Evolutionary conservation across 2,888 invertebrate species (phyloP), one percentile per base, ranked within the genome.

Genomic region (Ypsolopha sequella): DNA sequence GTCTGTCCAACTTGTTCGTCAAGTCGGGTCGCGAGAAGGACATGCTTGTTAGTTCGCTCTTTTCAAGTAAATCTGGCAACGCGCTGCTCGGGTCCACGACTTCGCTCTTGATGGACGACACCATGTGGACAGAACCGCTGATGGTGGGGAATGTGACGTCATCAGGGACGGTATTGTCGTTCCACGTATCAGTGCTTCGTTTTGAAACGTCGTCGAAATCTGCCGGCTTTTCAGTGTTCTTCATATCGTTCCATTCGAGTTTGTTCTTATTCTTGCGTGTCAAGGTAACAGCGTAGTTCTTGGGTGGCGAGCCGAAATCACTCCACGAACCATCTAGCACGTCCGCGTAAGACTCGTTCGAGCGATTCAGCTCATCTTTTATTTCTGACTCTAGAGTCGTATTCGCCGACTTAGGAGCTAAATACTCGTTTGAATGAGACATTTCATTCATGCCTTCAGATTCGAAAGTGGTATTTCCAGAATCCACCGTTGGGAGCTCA

Each of bases 71-170:
- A 55, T 88, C 87, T 0, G 87, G 87, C 0, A 88, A 57, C 0
- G 71, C 66, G 48, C 62, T 55, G 4, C 61, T 70, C 35, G 73
- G 66, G 52, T 87, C 84, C 1, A 72, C 79, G 3, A 76, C 72
- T 58, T 92, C 91, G 60, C 91, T 91, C 52, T 88, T 89, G 54
- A 93, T 89, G 0, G 94, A 93, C 0, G 90, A 88, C 2, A 92
- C 88, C 62, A 92, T 81, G 0, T 93, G 94, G 0, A 91, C 91
- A 38, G 93, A 92, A 36, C 92, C 90, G 58, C 94, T 94, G 51
- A 95, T 90, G 49, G 93, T 94, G 0, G 95, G 95, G 70, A 94
- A 94, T 0, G 94, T 93, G 36, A 93, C 86, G 67, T 94, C 93
- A 68, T 93, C 93, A 0, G 92, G 92, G 50, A 91, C 91, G 0